Percentiles rank a stretch among this genome's conserved stretches.
These are phyloP conservation scores for Noctua pronuba DNA, from an alignment of 2,888 invertebrate species.

Conservation along the genomic window DNA sequence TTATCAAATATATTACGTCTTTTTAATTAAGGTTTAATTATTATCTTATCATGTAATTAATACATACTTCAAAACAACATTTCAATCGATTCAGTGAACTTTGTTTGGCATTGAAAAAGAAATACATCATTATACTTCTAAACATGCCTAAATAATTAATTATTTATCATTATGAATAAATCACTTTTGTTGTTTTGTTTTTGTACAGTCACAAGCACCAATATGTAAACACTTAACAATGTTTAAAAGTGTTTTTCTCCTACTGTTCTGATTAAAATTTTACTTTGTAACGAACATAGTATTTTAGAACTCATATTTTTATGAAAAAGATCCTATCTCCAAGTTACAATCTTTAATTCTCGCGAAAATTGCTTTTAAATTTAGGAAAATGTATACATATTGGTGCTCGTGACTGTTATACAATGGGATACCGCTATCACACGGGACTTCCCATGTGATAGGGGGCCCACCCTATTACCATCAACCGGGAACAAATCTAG, in stretches of 20 bases:
- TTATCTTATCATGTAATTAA: constrained; percentile 3
- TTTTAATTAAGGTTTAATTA: background rate
- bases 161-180: constrained; percentile 2
- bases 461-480: background rate
- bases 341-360: too few species aligned
- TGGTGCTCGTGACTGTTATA: too few species aligned
- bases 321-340: too few species aligned
- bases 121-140: background rate
- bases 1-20: background rate
- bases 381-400: too few species aligned
- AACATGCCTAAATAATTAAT: background rate
- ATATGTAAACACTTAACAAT: too few species aligned
- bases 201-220: too few species aligned
- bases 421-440: too few species aligned
- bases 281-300: too few species aligned
- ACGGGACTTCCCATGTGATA: background rate
- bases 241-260: too few species aligned
- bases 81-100: background rate
- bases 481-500: background rate
- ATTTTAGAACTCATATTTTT: too few species aligned
- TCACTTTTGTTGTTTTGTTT: background rate
- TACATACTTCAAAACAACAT: background rate
- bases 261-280: too few species aligned
- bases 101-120: constrained; percentile 10
- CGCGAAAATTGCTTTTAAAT: too few species aligned